Evolutionary conservation across 1,140 invertebrate species (phyloP).

Genomic region (Hylaeus anthracinus): DNA sequence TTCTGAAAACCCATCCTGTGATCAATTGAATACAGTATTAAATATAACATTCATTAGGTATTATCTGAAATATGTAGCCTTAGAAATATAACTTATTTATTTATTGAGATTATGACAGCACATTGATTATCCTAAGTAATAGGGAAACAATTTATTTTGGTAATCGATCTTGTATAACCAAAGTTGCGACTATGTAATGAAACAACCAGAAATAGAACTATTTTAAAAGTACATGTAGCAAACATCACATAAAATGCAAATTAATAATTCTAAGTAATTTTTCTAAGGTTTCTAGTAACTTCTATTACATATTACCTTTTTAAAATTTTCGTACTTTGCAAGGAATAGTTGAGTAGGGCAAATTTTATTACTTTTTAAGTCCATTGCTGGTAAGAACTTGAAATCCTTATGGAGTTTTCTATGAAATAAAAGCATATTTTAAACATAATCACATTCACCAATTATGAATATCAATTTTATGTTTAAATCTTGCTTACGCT

Average conservation of each 20-base stretch:
- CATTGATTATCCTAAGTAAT: no score
- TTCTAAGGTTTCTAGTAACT: background rate
- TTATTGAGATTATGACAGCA: no score
- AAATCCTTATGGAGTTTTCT: conserved; percentile 85
- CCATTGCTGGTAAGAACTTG: conserved; percentile 79
- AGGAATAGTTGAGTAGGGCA: conserved; percentile 84
- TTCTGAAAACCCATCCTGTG: conserved; percentile 37
- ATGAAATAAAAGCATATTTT: conserved; percentile 60
- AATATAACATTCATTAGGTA: background rate
- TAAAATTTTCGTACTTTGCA: conserved; percentile 82
- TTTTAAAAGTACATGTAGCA: no score
- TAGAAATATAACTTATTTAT: background rate
- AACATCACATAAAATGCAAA: no score
- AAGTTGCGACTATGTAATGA: no score
- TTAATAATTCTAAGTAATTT: no score
- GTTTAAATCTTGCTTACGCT: conserved; percentile 84
- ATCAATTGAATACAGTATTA: conserved; percentile 17
- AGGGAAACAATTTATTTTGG: no score
- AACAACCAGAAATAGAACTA: no score
- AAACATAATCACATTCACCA: background rate
- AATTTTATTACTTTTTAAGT: conserved; percentile 78
- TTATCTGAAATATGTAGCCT: background rate
- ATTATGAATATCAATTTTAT: conserved; percentile 1
- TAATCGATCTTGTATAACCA: no score
- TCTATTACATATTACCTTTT: conserved; percentile 65